Evolutionary conservation across 2,888 invertebrate genomes (phyloP).

Genomic region (Lepeophtheirus nordmannii): DNA sequence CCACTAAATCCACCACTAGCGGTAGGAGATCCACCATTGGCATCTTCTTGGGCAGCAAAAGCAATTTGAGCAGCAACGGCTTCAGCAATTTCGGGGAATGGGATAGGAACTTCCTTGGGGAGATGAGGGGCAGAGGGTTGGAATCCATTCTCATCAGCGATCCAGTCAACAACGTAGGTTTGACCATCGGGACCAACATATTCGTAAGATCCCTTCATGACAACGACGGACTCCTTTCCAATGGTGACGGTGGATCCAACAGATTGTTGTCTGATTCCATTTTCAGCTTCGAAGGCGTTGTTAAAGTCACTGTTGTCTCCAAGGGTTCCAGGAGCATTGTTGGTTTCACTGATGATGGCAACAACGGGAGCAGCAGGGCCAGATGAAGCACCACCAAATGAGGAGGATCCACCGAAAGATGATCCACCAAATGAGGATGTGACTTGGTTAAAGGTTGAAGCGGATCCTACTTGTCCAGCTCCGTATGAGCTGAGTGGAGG

Average conservation of each 20-base stretch:
- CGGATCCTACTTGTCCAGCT: not conserved
- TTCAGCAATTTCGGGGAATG: slow-evolving; percentile 19
- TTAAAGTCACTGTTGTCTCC: slow-evolving; percentile 11
- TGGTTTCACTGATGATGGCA: not conserved
- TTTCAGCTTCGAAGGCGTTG: slow-evolving; percentile 22
- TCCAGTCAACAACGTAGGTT: slow-evolving; percentile 14
- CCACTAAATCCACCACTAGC: slow-evolving; percentile 9
- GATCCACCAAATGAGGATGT: not conserved
- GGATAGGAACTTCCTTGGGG: slow-evolving; percentile 15
- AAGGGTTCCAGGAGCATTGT: not conserved
- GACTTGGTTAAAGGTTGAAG: not conserved
- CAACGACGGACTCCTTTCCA: slow-evolving; percentile 12
- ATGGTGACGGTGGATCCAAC: slow-evolving; percentile 9
- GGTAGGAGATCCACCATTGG: slow-evolving; percentile 24
- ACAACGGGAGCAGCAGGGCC: not conserved
- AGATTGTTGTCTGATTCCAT: slow-evolving; percentile 20
- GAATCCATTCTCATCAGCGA: slow-evolving; percentile 24
- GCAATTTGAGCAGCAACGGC: slow-evolving; percentile 23
- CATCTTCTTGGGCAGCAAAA: slow-evolving; percentile 21
- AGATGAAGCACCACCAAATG: not conserved
- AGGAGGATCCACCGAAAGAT: not conserved
- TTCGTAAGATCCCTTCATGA: slow-evolving; percentile 22
- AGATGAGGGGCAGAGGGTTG: slow-evolving; percentile 15
- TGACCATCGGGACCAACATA: slow-evolving; percentile 21
- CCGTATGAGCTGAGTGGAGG: slow-evolving; percentile 3